A percentile compares a stretch with the other conserved stretches of the same genome.
Conservation (phyloP, 2,797 vertebrate genomes). For the Tokudaia tokunoshimensis region DNA sequence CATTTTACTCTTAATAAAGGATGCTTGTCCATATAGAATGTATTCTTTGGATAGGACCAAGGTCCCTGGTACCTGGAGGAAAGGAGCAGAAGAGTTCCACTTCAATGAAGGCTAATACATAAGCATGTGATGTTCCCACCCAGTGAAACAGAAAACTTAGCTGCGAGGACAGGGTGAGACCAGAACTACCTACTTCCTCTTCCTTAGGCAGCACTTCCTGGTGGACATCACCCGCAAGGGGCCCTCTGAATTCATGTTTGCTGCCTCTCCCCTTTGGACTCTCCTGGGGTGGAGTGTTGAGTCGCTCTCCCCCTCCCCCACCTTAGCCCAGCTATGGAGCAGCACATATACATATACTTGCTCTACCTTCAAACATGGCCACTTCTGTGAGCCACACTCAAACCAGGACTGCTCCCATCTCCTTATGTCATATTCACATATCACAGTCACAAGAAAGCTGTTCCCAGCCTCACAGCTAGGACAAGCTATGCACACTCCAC, state of each 20-base stretch:
- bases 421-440: no score
- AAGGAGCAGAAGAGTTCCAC: neutral
- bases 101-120: neutral
- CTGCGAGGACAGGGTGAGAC: no score
- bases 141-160: neutral
- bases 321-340: neutral
- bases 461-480: neutral
- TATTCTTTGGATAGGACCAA: neutral
- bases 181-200: neutral
- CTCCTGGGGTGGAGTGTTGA: neutral
- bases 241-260: no score
- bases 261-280: neutral
- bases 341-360: rapidly evolving
- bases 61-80: neutral
- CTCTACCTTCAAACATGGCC: no score
- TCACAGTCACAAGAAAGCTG: neutral
- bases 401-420: neutral
- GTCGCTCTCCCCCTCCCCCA: no score
- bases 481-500: neutral
- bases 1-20: neutral
- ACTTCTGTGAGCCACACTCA: neutral
- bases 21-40: neutral
- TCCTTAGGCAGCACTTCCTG: neutral
- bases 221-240: rapidly evolving
- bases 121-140: rapidly evolving